Evolutionary conservation across 2,797 vertebrate genomes (phyloP), one percentile per base, ranked within the genome.

Genomic region (Triplophysa yarkandensis): DNA sequence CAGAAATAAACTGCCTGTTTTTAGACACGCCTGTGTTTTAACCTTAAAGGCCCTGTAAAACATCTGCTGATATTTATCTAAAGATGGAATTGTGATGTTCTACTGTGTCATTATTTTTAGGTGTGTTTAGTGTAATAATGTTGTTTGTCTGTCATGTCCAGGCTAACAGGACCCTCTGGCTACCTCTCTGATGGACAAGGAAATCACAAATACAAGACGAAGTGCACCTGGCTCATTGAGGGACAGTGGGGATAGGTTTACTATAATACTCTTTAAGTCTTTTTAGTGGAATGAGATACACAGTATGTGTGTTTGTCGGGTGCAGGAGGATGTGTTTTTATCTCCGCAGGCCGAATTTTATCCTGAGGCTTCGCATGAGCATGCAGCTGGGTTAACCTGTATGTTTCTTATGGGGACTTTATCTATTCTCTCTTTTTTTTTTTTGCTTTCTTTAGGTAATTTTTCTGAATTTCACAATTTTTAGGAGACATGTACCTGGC

Each of bases 131-230:
- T 67, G 43, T 75, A 41, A 63, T 55, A 55, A 41, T 50, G 64
- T 34, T 57, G 16, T 58, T 19, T 10, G 10, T 57, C 23, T 71
- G 14, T 52, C 54, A 4, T 72, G 13, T 4, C 21, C 79, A 98
- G 97, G 82, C 83, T 99, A 85, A 95, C 93, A n/a, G 96, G 93
- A 25, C 87, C 94, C 62, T 95, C 93, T 8, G 97, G 97, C 13
- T 93, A 91, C 44, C 90, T 99, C 82, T 95, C 94, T 0, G 97
- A 99, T 69, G 97, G 97, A 80, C 95, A 95, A 58, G 97, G 96
- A 43, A 96, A 98, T 91, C 98, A 99, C 86, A 98, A 98, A 86
- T 96, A 98, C 88, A 99, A 98, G 90, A 99, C 96, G 1, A 98
- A 99, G 78, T 99, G 97, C 85, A 98, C 97, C 0, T 99, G 97